These are phyloP conservation scores for Notothenia coriiceps DNA, from an alignment of 2,113 vertebrate species.

Conservation along the genomic window DNA sequence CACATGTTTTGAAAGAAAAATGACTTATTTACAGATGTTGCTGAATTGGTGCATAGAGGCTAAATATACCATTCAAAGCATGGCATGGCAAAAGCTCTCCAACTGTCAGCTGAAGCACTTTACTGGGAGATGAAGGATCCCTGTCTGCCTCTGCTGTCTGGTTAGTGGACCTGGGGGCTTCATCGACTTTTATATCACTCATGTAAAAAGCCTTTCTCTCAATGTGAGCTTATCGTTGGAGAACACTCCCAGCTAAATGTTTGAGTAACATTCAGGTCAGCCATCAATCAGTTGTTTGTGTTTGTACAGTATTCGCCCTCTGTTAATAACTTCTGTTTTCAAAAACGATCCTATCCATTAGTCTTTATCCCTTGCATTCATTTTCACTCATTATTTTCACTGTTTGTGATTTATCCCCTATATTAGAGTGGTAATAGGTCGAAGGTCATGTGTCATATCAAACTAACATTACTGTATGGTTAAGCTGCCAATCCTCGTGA, in stretches of 20 bases:
- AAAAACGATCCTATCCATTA: neutral
- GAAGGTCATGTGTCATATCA: neutral
- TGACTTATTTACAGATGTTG: neutral
- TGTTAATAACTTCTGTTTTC: neutral
- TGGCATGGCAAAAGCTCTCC: neutral
- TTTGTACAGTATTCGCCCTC: neutral
- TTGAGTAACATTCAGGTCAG: neutral
- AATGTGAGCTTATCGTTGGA: neutral
- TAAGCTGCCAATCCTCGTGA: too few relatives aligned
- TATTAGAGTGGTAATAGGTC: neutral
- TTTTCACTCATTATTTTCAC: neutral
- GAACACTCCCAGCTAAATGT: neutral
- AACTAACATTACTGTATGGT: neutral
- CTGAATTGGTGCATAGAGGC: neutral
- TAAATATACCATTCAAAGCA: too few relatives aligned
- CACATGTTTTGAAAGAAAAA: neutral
- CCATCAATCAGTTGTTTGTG: neutral
- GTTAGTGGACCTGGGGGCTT: constrained; percentile 18
- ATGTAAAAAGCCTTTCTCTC: neutral
- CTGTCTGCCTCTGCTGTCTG: constrained; percentile 18
- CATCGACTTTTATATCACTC: constrained; percentile 22
- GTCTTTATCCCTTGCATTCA: neutral
- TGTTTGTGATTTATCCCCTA: neutral
- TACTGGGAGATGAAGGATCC: neutral
- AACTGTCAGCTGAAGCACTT: neutral